Evolutionary conservation across 2,888 invertebrate genomes (phyloP), one percentile per base, ranked within the genome.

Genomic region (Trimorus sp.): DNA sequence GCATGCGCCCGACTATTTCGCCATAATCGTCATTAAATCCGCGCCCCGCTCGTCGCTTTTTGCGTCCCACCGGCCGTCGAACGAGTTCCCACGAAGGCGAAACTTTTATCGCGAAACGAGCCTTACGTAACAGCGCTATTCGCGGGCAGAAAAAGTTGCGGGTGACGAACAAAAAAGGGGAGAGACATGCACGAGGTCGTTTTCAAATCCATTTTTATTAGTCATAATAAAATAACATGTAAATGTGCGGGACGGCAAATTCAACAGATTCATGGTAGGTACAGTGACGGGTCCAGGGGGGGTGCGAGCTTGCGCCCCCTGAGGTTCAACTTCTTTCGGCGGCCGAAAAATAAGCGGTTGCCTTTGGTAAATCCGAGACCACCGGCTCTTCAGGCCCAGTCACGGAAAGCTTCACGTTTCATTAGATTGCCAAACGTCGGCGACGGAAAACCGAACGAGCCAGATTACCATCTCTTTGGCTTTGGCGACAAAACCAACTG

Each of bases 311-410:
- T 45, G 65, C 51, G 37, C 15, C 68, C 38, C 26, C 26, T 53
- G 48, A 78, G 71, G 73, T 69, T 77, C 58, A 65, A 78, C 74
- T 78, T 80, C 79, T 62, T 78, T 76, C 54, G 58, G 60, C 48
- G 58, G 73, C 58, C 45, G 70, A 83, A 83, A 83, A 80, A 83
- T 77, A 79, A 84, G 81, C 89, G 88, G 90, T 79, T 26, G 79
- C 83, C 90, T 90, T 90, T 90, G 89, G 90, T 89, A 88, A 88
- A 89, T 84, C 85, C 81, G 89, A 90, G 85, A 89, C 87, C 87
- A 82, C 84, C 82, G 85, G 85, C 82, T 86, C 85, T 79, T 81
- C 85, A 84, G 86, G 87, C 85, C 87, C 84, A 84, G 86, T 87
- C 86, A 85, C 83, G 79, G 85, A 81, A 78, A 78, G 78, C 78